phyloP scores from a whole-genome alignment of 1,140 invertebrate species.

The Phenacoccus solenopsis region DNA sequence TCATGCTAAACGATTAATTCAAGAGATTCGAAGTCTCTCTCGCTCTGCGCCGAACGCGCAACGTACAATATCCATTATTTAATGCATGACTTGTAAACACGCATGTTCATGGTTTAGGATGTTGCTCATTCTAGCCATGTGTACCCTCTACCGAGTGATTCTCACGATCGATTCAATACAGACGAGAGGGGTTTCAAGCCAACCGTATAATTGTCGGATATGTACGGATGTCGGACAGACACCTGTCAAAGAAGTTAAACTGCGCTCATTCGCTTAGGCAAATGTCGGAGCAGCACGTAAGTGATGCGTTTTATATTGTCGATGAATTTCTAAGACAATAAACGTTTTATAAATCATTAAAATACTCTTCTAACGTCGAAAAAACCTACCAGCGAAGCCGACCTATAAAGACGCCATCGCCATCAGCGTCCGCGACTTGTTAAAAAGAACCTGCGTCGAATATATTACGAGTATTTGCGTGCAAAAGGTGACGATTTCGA shows the following conservation, averaged over 20 bases:
- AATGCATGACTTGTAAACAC: constrained; percentile 17
- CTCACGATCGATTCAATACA: constrained; percentile 1
- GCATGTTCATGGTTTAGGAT: constrained; percentile 17
- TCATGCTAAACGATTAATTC: constrained; percentile 18
- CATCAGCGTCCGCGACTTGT: too few relatives aligned
- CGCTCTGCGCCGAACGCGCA: constrained; percentile 1
- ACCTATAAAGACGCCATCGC: background rate
- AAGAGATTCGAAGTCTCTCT: constrained; percentile 13
- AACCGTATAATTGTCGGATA: constrained; percentile 17
- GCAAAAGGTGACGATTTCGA: background rate
- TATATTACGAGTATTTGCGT: background rate
- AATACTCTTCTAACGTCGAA: constrained; percentile 1
- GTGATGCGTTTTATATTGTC: constrained; percentile 17
- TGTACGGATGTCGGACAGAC: constrained; percentile 15
- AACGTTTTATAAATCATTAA: constrained; percentile 6
- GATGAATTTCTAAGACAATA: constrained; percentile 15
- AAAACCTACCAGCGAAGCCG: background rate
- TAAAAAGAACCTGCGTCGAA: background rate
- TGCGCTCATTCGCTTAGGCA: constrained; percentile 12
- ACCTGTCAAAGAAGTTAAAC: constrained; percentile 16
- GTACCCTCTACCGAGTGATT: constrained; percentile 17
- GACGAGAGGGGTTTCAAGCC: constrained; percentile 10
- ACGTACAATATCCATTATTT: constrained; percentile 17
- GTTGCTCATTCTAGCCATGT: constrained; percentile 16
- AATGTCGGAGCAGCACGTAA: constrained; percentile 16